Evolutionary conservation across 2,888 invertebrate species (phyloP).

Genomic region (Torymus texanus): DNA sequence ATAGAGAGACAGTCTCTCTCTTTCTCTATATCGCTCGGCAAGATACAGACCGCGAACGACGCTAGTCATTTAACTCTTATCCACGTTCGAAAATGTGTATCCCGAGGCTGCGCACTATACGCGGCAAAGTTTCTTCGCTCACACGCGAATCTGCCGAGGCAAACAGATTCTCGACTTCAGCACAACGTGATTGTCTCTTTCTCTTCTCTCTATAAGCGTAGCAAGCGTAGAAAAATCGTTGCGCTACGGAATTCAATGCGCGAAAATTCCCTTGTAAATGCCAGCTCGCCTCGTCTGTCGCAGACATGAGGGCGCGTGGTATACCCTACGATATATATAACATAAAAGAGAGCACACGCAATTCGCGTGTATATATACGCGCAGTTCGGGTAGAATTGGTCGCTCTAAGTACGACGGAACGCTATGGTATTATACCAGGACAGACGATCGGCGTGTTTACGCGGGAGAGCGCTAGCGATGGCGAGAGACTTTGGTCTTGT

Average conservation of each 20-base stretch:
- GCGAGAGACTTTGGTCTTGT: not conserved
- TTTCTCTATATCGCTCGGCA: too few species aligned
- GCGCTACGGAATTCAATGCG: conserved; percentile 44
- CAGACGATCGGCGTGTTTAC: conserved; percentile 42
- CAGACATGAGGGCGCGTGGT: not conserved
- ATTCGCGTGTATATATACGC: not conserved
- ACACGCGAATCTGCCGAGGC: conserved; percentile 22
- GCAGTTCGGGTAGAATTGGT: not conserved
- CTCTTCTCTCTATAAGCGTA: too few species aligned
- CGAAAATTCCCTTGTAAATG: conserved; percentile 43
- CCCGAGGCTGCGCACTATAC: not conserved
- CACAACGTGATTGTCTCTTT: too few species aligned
- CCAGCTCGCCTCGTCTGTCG: not conserved
- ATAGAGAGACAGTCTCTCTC: too few species aligned
- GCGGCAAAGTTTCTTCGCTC: not conserved
- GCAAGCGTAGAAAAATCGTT: not conserved
- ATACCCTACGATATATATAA: not conserved
- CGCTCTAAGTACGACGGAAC: conserved; percentile 6
- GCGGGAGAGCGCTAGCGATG: conserved; percentile 13
- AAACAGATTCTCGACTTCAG: conserved; percentile 28
- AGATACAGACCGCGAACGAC: too few species aligned
- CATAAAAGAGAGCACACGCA: not conserved
- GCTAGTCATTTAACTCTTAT: conserved; percentile 15
- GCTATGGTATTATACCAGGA: not conserved
- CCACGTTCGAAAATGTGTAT: conserved; percentile 16